phyloP scores from a whole-genome alignment of 2,113 vertebrate genomes.

The Zosterops borbonicus region DNA sequence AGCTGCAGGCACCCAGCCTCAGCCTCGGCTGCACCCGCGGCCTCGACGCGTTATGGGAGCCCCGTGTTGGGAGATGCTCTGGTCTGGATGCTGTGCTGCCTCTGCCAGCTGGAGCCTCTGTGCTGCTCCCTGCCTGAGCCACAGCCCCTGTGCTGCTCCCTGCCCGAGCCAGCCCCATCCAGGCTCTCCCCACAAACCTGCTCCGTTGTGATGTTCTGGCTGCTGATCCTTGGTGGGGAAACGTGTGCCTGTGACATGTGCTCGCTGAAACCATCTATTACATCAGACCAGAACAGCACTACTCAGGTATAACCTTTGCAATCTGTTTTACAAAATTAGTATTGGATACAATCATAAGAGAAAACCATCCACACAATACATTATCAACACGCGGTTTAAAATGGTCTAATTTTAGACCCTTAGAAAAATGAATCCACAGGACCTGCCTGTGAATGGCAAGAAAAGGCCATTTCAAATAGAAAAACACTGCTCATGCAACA shows the following conservation, averaged over 20 bases:
- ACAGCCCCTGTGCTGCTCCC: not conserved
- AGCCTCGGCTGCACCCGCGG: not conserved
- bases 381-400: constrained; percentile 67
- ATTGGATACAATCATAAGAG: constrained; percentile 65
- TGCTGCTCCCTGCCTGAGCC: not conserved
- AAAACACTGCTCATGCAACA: constrained; percentile 80
- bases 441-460: constrained; percentile 88
- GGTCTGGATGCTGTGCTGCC: not conserved
- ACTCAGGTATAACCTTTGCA: constrained; percentile 29
- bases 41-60: rapidly evolving
- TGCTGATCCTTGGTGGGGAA: not conserved
- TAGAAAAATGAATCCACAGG: constrained; percentile 78
- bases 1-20: not conserved
- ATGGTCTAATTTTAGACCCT: constrained; percentile 71
- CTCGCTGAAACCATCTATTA: constrained; percentile 5
- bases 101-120: not conserved
- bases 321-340: constrained; percentile 60
- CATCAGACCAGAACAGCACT: constrained; percentile 22
- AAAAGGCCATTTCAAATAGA: constrained; percentile 72
- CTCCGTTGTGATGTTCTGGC: not conserved
- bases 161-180: not conserved
- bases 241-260: not conserved
- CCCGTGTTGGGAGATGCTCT: not conserved
- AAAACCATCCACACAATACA: constrained; percentile 69
- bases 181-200: not conserved